These are phyloP conservation scores for Catocala fraxini DNA, from an alignment of 2,888 invertebrate species.

Conservation along the genomic window DNA sequence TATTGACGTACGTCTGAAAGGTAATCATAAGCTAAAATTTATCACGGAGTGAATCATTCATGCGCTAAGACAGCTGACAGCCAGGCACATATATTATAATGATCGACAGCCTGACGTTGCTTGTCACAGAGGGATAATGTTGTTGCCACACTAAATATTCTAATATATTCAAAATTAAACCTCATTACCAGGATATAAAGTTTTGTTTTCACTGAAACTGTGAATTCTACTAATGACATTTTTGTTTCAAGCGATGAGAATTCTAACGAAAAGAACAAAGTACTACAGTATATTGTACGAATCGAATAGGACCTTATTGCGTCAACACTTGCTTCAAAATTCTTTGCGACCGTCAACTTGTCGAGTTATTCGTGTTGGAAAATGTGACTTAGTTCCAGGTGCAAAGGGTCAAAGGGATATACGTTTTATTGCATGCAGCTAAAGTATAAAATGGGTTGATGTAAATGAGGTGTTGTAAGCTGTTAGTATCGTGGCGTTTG, in stretches of 20 bases:
- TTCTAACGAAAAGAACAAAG: conserved; percentile 84
- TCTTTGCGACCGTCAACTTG: conserved; percentile 55
- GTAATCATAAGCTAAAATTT: conserved; percentile 88
- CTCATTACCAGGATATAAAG: conserved; percentile 37
- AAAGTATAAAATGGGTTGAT: conserved; percentile 51
- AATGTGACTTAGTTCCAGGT: conserved; percentile 69
- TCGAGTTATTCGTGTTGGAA: conserved; percentile 70
- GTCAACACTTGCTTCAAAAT: conserved; percentile 60
- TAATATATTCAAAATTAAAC: conserved; percentile 44
- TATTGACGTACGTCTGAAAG: conserved; percentile 85
- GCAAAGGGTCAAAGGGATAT: conserved; percentile 14
- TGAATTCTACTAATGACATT: conserved; percentile 59
- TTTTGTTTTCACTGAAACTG: conserved; percentile 37
- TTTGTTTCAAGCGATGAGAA: conserved; percentile 61
- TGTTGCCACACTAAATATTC: conserved; percentile 75
- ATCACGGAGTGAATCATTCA: conserved; percentile 87
- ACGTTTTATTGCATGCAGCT: conserved; percentile 33
- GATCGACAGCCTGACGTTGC: conserved; percentile 86
- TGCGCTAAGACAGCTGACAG: conserved; percentile 86
- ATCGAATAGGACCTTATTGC: conserved; percentile 68
- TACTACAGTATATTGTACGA: conserved; percentile 63
- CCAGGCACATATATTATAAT: conserved; percentile 86
- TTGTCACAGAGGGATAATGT: conserved; percentile 86
- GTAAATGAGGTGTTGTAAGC: conserved; percentile 54
- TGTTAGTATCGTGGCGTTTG: conserved; percentile 55